Evolutionary conservation across 2,797 vertebrate species (phyloP), one percentile per base, ranked within the genome.

Genomic region (Anomalospiza imberbis): DNA sequence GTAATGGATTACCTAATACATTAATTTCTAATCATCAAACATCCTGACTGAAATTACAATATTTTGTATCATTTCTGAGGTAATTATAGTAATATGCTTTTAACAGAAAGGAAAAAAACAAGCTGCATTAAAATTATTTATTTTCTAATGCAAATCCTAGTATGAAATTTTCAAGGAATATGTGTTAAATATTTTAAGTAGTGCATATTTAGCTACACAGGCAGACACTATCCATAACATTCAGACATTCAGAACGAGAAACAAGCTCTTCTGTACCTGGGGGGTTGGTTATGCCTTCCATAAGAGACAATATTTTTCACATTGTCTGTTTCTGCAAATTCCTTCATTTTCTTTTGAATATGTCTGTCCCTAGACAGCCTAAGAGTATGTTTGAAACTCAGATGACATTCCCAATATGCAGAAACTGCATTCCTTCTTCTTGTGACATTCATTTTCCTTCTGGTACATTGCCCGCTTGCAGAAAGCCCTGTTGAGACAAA

Each of bases 351-450:
- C 19, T 76, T 87, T 63, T 72, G 73, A 51, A 38, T 5, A 22
- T 13, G 13, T 1, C 19, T 82, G 7, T 44, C n/a, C 17, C 42
- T 2, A 17, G 21, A 38, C 31, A 75, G 6, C 58, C 22, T 82
- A 40, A 79, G 63, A 34, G 44, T 9, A 16, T 32, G 4, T 24
- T 78, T 60, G 26, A 25, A 42, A 42, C 16, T 66, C 29, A 63
- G 13, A 44, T 55, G 31, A 73, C 3, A 1, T n/a, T 78, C 12
- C 2, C 24, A 70, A 17, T 2, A 3, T 17, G 2, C 10, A 3
- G 15, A 58, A 72, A 44, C 6, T 20, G 2, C 1, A 4, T 77
- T 58, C 40, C 25, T 62, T 50, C 29, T 60, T 42, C 63, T 55
- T 26, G 13, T 47, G 9, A 7, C 9, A 18, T 5, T 61, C 7